phyloP scores from a whole-genome alignment of 2,113 vertebrate genomes.

The Mus musculus region DNA sequence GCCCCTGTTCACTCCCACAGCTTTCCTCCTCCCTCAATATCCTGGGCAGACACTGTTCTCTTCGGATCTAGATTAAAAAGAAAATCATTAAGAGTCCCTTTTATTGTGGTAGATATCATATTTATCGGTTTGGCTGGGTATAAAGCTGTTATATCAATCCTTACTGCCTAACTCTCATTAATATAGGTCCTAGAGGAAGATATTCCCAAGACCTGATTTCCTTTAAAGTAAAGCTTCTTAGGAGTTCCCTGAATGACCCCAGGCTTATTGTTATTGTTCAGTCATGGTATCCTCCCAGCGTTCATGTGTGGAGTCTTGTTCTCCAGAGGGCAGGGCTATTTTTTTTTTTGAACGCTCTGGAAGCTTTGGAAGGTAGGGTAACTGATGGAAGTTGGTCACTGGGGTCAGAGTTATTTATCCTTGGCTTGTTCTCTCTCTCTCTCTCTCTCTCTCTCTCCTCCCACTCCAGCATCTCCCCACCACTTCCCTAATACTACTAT shows the following conservation, averaged over 20 bases:
- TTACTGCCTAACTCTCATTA: not conserved
- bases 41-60: not conserved
- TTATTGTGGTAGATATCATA: not conserved
- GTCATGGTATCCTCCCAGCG: not conserved
- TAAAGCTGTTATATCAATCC: not conserved
- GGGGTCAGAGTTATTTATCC: not conserved
- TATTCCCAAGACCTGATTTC: not conserved
- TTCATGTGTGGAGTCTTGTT: not conserved
- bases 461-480: not conserved
- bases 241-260: not conserved
- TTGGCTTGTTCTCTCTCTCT: not conserved
- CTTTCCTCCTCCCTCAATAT: not conserved
- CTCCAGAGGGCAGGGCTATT: not conserved
- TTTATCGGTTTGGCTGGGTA: not conserved
- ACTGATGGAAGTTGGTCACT: not conserved
- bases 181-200: not conserved
- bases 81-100: not conserved
- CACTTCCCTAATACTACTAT: not conserved
- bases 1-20: not conserved
- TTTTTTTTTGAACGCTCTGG: not conserved
- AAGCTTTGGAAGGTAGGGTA: not conserved
- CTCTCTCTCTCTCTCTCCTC: not conserved
- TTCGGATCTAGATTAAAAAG: not conserved
- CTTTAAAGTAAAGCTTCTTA: slow-evolving; percentile 1
- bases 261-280: not conserved